phyloP scores from a whole-genome alignment of 2,888 invertebrate genomes.

The Tribolium freemani region DNA sequence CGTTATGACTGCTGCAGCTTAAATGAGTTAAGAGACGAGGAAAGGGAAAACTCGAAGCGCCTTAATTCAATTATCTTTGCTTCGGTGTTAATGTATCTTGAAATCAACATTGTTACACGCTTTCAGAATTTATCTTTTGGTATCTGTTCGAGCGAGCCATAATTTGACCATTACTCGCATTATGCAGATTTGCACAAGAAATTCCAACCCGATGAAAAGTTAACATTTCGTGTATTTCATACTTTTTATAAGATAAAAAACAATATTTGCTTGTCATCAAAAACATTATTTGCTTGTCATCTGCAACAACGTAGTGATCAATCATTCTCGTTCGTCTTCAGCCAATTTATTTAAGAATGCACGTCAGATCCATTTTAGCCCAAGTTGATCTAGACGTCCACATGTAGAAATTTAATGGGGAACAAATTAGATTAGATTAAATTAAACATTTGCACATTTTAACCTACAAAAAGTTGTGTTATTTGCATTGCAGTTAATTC shows the following conservation, averaged over 20 bases:
- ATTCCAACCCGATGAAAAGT: not conserved
- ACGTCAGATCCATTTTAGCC: not conserved
- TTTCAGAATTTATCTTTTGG: not conserved
- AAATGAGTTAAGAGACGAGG: not conserved
- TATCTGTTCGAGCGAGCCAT: not conserved
- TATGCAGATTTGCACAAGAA: too few relatives aligned
- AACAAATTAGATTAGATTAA: too few relatives aligned
- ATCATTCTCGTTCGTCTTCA: not conserved
- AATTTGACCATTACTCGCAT: not conserved
- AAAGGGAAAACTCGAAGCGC: not conserved
- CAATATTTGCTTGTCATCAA: not conserved
- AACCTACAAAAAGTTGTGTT: too few relatives aligned
- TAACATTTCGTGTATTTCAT: not conserved
- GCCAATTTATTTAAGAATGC: not conserved
- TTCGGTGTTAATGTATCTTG: constrained; percentile 16
- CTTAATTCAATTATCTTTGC: constrained; percentile 13
- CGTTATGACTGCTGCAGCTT: constrained; percentile 1
- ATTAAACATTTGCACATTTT: too few relatives aligned
- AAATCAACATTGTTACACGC: constrained; percentile 14
- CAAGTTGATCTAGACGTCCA: not conserved
- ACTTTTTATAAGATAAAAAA: not conserved
- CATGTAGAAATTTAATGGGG: too few relatives aligned
- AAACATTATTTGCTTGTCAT: not conserved
- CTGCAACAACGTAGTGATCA: not conserved
- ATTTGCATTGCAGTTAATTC: too few relatives aligned